Evolutionary conservation across 2,888 invertebrate genomes (phyloP), one percentile per base, ranked within the genome.

Genomic region (Desoria tigrina): DNA sequence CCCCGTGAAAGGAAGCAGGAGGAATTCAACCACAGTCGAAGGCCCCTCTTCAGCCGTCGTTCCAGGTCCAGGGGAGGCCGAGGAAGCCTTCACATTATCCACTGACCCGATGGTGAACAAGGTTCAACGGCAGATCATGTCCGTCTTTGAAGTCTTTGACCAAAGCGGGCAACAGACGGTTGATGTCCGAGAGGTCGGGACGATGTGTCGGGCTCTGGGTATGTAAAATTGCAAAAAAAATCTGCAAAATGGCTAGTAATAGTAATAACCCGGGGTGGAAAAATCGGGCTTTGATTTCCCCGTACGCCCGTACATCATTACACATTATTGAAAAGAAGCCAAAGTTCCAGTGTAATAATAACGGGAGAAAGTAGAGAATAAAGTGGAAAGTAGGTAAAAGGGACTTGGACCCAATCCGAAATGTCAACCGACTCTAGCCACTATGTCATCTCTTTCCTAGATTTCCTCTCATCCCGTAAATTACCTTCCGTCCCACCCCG

Each of bases 61-160:
- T n/a, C n/a, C n/a, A n/a, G n/a, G n/a, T n/a, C n/a, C n/a, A n/a
- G n/a, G n/a, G n/a, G 39, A 60, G 16, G 18, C 39, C 21, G 57
- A 57, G 37, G 57, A 7, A 18, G 37, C 65, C 1, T 57, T 74
- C 18, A 61, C 66, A 9, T 61, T 61, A 18, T 73, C 72, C 6
- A 64, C 63, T 4, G 74, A 74, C 56, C 69, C 71, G 1, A 61
- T 66, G 16, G 63, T 72, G 21, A 58, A 64, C 24, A 69, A 74
- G 24, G 62, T 73, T 26, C 67, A 67, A 45, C 58, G 65, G 1
- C 64, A 67, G 45, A 67, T 70, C n/a, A 63, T 88, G 3, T 92
- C 92, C 77, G 90, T 91, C 2, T 95, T 95, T 80, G 89, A 90
- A 78, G 88, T 94, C 26, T 96, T 95, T 79, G 95, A 95, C 79